Conservation (phyloP, 2,797 vertebrate genomes). For the Trichosurus vulpecula region DNA sequence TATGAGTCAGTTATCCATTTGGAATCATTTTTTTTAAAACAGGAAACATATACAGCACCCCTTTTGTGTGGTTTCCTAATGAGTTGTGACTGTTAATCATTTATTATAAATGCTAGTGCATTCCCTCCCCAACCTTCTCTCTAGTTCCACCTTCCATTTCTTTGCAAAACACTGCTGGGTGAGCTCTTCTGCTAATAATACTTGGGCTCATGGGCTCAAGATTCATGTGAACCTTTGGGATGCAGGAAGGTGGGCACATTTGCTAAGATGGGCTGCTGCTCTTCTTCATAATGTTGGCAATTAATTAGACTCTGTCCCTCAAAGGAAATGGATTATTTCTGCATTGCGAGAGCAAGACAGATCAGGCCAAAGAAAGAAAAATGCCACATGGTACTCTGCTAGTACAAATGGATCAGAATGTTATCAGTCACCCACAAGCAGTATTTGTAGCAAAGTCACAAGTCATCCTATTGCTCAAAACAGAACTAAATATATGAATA, state of each 20-base stretch:
- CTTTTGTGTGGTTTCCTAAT: background rate
- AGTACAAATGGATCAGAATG: background rate
- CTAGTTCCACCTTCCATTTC: background rate
- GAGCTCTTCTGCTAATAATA: too few relatives aligned
- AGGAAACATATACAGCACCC: background rate
- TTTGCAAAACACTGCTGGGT: background rate
- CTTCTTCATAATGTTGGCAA: too few relatives aligned
- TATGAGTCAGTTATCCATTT: background rate
- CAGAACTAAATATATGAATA: slow-evolving; percentile 30
- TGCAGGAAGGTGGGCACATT: background rate
- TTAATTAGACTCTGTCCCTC: too few relatives aligned
- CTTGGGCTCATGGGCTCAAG: too few relatives aligned
- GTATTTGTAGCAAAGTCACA: background rate
- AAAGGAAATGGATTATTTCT: background rate
- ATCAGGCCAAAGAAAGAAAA: background rate
- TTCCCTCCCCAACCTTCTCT: too few relatives aligned
- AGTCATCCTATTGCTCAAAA: slow-evolving; percentile 17
- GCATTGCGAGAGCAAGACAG: background rate
- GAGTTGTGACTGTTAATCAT: background rate
- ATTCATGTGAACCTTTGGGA: background rate
- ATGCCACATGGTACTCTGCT: background rate
- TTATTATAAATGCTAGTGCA: background rate
- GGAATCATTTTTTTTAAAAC: background rate
- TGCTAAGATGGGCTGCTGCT: background rate
- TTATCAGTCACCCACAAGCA: background rate